Base-by-base conservation (phyloP, 2,797 vertebrate species). In the Australoheros facetus region DNA sequence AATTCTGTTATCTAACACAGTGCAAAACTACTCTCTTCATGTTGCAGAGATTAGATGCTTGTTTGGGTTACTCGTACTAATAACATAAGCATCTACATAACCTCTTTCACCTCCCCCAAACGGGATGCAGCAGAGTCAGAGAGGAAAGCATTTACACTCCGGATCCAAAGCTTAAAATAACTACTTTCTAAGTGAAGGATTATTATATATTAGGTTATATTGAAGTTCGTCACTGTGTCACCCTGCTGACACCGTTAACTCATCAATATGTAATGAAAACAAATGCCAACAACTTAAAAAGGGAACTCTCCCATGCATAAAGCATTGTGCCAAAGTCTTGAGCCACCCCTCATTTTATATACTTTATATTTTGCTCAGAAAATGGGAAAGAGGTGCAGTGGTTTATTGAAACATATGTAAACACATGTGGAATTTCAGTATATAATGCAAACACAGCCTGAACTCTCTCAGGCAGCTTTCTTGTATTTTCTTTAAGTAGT, bases 1-100 rank as follows among this genome's bases (percentile, higher is more conserved):
- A 80, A 78, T 72, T 12, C 70, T 58, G 60, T 82, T 77, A 77
- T 17, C n/a, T 74, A 84, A 55, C 42, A 51, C 64, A 48, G 62
- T 30, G 16, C 42, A 69, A 69, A 55, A 58, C 23, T 57, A 60
- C 17, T 6, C 39, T 32, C 19, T 71, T 56, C 21, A 57, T 39
- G 51, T 42, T 19, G 51, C 26, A 78, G 56, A 77, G 28, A 57
- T 45, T 8, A 72, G 62, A 28, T 23, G 42, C 34, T 58, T 70
- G 34, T 57, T 32, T 51, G 34, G 14, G 28, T 66, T 57, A 17
- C 30, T 64, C 26, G 12, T 11, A 42, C 16, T 56, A 45, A 53
- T 57, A 71, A 30, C 34, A 64, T 7, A 37, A 48, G 34, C 17
- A 55, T 62, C 9, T n/a, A 30, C 3, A 37, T 37, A 54, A 66